Evolutionary conservation across 1,140 invertebrate species (phyloP), one percentile per base, ranked within the genome.

Genomic region (Sweltsa coloradensis): DNA sequence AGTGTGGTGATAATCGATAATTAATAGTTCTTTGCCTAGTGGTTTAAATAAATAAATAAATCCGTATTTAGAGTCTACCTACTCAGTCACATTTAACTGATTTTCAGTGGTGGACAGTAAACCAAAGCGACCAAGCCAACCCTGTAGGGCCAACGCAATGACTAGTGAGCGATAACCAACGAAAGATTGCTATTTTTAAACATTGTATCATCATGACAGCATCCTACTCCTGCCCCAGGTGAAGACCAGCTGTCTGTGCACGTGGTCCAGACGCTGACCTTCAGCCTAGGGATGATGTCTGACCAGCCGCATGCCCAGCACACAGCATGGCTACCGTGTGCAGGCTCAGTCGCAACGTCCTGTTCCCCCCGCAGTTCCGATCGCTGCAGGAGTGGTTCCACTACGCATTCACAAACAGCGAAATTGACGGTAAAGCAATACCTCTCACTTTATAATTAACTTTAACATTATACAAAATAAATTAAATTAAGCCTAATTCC

Each of bases 331-430:
- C 87, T 7, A 93, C 87, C 1, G 89, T 97, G 19, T 93, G 89
- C 61, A 81, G 87, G 57, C 81, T 97, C 49, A 88, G 89, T 34
- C 72, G 92, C 40, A 90, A 87, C 53, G 80, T 94, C 42, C 76
- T 94, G 18, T 95, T 95, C 66, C 91, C 91, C 39, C 92, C 91
- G 21, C 92, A 95, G 65, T 96, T 95, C 64, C 88, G 90, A 62
- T 85, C 85, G 16, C 69, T 94, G 7, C 82, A 88, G 55, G 93
- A 97, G 66, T 97, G 94, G 93, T 97, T 97, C 68, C 83, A 90
- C 55, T 97, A 97, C 67, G 89, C 92, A 0, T 96, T 97, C 65
- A 81, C 88, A 18, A 89, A 83, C 52, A 88, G 85, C 62, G 89
- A 94, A 67, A 85, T 95, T 41, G 91, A 95, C 70, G 88, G 89